Conservation (phyloP, 2,113 vertebrate genomes). For the Puffinus mauretanicus region DNA sequence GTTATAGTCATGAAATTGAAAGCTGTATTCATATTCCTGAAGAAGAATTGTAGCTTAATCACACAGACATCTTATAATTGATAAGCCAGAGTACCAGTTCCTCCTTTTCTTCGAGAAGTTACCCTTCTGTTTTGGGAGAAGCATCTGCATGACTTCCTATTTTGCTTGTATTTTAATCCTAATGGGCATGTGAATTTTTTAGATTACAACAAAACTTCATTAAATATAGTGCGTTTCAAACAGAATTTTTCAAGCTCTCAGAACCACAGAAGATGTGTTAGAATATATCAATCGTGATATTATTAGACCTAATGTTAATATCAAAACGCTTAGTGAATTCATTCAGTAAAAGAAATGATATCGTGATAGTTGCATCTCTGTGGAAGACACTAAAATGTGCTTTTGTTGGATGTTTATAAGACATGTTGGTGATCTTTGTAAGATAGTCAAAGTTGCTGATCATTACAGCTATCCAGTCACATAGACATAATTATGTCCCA, state of each 20-base stretch:
- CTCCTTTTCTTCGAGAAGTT: neutral
- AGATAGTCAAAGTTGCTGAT: neutral
- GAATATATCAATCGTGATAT: neutral
- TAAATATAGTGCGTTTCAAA: neutral
- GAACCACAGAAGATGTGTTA: neutral
- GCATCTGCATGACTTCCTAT: neutral
- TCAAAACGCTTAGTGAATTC: neutral
- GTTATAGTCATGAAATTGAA: neutral
- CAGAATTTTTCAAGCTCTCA: neutral
- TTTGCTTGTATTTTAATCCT: neutral
- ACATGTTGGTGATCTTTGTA: neutral
- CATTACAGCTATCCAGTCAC: neutral
- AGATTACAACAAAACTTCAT: neutral
- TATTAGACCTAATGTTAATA: neutral
- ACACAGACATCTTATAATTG: neutral
- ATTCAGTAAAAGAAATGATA: neutral
- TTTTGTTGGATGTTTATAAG: neutral
- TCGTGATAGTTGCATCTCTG: neutral
- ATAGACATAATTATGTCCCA: neutral
- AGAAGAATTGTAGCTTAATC: neutral
- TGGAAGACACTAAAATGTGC: neutral
- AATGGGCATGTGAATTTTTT: neutral
- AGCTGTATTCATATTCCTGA: neutral
- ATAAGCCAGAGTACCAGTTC: neutral
- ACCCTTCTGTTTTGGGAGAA: neutral